phyloP scores from a whole-genome alignment of 1,140 invertebrate genomes.

The Pygmarrhopalites habei region DNA sequence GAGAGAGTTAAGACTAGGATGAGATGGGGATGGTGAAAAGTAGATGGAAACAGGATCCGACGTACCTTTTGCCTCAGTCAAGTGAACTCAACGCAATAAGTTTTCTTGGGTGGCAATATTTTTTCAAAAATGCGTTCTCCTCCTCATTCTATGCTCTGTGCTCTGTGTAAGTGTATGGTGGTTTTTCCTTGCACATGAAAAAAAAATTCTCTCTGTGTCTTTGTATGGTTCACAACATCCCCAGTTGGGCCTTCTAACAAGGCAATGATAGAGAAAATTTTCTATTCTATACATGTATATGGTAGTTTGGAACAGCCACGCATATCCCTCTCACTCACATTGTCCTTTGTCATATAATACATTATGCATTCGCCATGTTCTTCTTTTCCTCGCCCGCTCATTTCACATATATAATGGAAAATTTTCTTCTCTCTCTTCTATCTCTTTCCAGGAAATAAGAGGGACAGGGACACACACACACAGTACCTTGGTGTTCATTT shows the following conservation, averaged over 20 bases:
- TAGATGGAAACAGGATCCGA: not conserved
- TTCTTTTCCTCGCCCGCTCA: conserved; percentile 15
- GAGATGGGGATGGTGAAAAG: not conserved
- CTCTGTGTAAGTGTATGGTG: too few species aligned
- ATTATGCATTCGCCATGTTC: conserved; percentile 20
- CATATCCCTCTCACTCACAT: too few species aligned
- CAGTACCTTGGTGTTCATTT: not conserved
- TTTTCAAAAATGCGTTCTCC: conserved; percentile 8
- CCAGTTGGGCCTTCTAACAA: too few species aligned
- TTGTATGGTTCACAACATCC: too few species aligned
- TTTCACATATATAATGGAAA: conserved; percentile 14
- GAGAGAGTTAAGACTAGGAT: not conserved
- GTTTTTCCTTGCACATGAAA: not conserved
- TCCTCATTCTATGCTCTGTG: too few species aligned
- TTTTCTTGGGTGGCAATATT: conserved; percentile 16
- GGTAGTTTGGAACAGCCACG: too few species aligned
- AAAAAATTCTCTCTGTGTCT: too few species aligned
- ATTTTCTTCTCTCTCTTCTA: not conserved
- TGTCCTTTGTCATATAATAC: conserved; percentile 21
- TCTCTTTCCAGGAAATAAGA: too few species aligned
- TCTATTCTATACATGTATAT: too few species aligned
- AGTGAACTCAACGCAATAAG: conserved; percentile 15
- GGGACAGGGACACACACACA: too few species aligned
- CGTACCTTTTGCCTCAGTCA: not conserved
- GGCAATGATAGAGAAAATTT: too few species aligned